A percentile compares a stretch with the other conserved stretches of the same genome.
These are phyloP conservation scores for Agrilus mali DNA, from an alignment of 2,888 invertebrate genomes.

Conservation along the genomic window DNA sequence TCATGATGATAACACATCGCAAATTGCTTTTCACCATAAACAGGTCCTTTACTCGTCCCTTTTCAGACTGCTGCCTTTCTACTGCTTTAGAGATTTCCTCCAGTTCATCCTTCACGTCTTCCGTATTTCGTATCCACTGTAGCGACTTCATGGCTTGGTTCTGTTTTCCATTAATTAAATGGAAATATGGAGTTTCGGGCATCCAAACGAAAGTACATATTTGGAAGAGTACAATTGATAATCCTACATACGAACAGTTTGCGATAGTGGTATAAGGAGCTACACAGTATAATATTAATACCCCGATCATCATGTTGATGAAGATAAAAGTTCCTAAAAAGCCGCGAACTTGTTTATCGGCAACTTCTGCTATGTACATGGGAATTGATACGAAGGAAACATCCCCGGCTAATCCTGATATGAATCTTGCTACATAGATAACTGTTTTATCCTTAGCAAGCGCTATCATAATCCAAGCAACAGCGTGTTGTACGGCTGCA, in stretches of 20 bases:
- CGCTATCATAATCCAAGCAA: conserved; percentile 29
- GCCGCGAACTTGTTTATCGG: conserved; percentile 32
- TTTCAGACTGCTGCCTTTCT: conserved; percentile 26
- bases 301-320: conserved; percentile 32
- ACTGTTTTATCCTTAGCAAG: conserved; percentile 23
- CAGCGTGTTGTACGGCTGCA: conserved; percentile 23
- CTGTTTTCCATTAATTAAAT: conserved; percentile 21
- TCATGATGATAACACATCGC: conserved; percentile 30
- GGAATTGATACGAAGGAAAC: conserved; percentile 32
- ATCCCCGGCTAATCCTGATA: conserved; percentile 30
- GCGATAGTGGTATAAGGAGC: conserved; percentile 28
- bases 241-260: conserved; percentile 26
- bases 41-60: conserved; percentile 26
- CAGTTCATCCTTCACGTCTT: conserved; percentile 24
- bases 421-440: conserved; percentile 27
- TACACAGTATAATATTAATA: conserved; percentile 28
- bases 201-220: conserved; percentile 27
- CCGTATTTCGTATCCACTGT: conserved; percentile 19
- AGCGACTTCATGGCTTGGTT: conserved; percentile 24
- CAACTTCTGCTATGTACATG: conserved; percentile 33
- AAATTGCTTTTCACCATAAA: conserved; percentile 27
- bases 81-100: conserved; percentile 27
- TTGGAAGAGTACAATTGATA: conserved; percentile 21
- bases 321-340: conserved; percentile 30
- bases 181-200: conserved; percentile 32